Base-by-base conservation (phyloP, 2,113 vertebrate genomes). In the Gobius niger region DNA sequence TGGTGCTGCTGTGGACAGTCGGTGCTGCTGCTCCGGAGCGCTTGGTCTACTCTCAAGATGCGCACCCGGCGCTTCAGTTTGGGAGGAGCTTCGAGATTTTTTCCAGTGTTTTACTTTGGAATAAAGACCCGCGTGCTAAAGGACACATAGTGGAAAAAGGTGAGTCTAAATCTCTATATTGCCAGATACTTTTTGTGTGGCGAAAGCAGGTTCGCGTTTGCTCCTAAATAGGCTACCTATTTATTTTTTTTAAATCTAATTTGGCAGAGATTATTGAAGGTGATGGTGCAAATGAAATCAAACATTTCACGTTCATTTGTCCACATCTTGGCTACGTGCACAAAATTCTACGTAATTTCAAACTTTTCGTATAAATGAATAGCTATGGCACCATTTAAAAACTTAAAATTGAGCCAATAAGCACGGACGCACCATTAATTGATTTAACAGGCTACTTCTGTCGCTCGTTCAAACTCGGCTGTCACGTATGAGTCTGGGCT, bases 81-180 rank as follows among this genome's bases (percentile, higher is more conserved):
- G 84, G 87, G 88, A 90, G 89, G 88, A 91, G 89, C 86, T 85
- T 84, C 73, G 67, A 64, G 68, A 70, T 83, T 75, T 78, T 44
- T 8, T 41, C 76, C 75, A 68, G 75, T 78, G 75, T 78, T 83
- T 44, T 67, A 71, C 63, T 84, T 63, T 81, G 67, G 47, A 63
- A 40, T 73, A 70, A 88, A 79, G 80, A 85, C 69, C 41, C 73
- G 71, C 47, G 72, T 73, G 70, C 73, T 54, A 75, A 76, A 74
- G 81, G 76, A 84, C 64, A 81, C 51, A 73, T 65, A 80, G 44
- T 24, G 12, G 41, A n/a, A 73, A 34, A 85, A 88, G 90, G 90
- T 91, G 80, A 89, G 90, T 90, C n/a, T 47, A 16, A 65, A 53
- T 47, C 63, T 63, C 7, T 50, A 52, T 9, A 46, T 66, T 12